Percentiles rank a stretch among this genome's conserved stretches.
Evolutionary conservation across 2,888 invertebrate genomes (phyloP).

Genomic region (Drosophila niveifrons): DNA sequence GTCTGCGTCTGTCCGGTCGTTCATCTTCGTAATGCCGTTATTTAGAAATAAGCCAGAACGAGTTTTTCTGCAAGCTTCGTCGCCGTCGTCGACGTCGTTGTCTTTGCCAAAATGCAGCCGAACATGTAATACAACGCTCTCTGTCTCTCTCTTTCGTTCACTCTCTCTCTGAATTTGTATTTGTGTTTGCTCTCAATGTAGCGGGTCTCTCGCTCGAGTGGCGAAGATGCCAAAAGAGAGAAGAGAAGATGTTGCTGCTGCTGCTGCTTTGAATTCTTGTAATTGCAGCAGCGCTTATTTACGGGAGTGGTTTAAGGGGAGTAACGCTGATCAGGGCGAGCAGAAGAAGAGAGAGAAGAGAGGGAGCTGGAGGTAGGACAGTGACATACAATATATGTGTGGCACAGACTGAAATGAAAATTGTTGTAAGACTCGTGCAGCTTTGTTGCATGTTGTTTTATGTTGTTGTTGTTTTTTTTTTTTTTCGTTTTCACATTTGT

Average conservation of each 20-base stretch:
- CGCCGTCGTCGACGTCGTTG: constrained; percentile 44
- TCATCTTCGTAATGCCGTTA: constrained; percentile 83
- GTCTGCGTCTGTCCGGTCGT: constrained; percentile 73
- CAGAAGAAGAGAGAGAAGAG: not conserved
- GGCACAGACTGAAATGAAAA: constrained; percentile 56
- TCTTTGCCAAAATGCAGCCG: constrained; percentile 72
- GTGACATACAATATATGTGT: constrained; percentile 48
- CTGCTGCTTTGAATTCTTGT: constrained; percentile 47
- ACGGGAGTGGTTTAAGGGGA: constrained; percentile 13
- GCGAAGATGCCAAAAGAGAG: constrained; percentile 3
- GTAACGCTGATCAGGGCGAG: not conserved
- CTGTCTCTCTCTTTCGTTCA: constrained; percentile 4
- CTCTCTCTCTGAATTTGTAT: not conserved
- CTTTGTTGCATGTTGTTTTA: not conserved
- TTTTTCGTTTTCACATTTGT: constrained; percentile 31
- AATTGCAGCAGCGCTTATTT: constrained; percentile 35
- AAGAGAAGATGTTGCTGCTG: constrained; percentile 40
- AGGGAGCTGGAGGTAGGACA: constrained; percentile 26
- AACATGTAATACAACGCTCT: constrained; percentile 46
- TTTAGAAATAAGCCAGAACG: constrained; percentile 77
- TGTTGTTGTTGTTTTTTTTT: constrained; percentile 17
- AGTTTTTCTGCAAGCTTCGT: constrained; percentile 60
- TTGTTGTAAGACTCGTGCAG: constrained; percentile 63
- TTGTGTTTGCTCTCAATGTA: not conserved
- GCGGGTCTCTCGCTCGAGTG: constrained; percentile 2